Conservation (phyloP, 2,113 vertebrate species). For the Pampusana beccarii region DNA sequence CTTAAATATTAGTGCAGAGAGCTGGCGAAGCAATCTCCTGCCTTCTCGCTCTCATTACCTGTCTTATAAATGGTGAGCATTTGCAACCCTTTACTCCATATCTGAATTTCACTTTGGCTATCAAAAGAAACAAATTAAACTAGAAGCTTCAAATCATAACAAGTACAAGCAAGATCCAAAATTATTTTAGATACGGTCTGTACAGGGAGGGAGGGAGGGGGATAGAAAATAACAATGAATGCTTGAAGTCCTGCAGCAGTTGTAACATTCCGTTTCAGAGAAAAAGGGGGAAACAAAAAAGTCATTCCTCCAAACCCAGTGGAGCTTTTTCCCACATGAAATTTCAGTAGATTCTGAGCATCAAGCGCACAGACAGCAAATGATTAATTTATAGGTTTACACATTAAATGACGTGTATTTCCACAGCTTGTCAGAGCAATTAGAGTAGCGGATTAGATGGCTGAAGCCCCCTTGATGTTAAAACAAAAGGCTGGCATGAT, state of each 20-base stretch:
- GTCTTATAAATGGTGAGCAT: background rate
- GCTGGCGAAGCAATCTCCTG: background rate
- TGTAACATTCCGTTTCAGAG: background rate
- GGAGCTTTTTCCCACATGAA: background rate
- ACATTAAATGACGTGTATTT: constrained; percentile 13
- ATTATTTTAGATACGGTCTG: background rate
- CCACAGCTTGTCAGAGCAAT: constrained; percentile 8
- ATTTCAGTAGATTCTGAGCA: constrained; percentile 8
- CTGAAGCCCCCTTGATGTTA: constrained; percentile 38
- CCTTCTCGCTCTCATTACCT: background rate
- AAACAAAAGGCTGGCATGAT: background rate
- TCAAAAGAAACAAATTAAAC: background rate
- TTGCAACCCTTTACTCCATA: background rate
- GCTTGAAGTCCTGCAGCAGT: background rate
- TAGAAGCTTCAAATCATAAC: background rate
- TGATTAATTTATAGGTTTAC: constrained; percentile 51
- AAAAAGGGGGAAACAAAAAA: background rate
- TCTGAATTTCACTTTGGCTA: background rate
- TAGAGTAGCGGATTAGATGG: constrained; percentile 32
- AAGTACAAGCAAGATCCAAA: background rate
- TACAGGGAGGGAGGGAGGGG: background rate
- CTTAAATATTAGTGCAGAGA: background rate
- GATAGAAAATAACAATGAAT: background rate
- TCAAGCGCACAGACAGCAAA: background rate
- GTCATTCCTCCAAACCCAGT: background rate